Evolutionary conservation across 2,113 vertebrate genomes (phyloP).

Genomic region (Suricata suricatta): DNA sequence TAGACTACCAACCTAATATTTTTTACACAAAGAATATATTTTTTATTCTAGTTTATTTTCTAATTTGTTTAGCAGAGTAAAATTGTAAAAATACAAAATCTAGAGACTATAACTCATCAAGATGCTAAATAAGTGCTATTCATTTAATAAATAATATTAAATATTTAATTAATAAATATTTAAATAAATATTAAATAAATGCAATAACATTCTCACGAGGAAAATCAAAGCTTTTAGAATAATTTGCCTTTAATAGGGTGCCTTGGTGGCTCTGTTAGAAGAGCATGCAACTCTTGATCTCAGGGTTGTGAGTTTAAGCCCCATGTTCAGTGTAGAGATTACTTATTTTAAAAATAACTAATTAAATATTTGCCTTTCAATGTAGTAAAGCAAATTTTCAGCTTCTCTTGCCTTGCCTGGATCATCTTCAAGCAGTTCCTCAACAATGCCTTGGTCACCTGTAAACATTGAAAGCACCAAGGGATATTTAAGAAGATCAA

Average conservation of each 20-base stretch:
- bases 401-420: constrained; percentile 78
- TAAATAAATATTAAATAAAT: neutral
- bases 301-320: no score
- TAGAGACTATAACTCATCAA: neutral
- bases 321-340: no score
- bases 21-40: neutral
- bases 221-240: neutral
- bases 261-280: no score
- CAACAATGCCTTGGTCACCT: constrained; percentile 45
- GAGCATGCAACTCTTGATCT: no score
- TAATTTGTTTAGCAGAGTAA: neutral
- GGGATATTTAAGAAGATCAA: neutral
- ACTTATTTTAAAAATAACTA: no score
- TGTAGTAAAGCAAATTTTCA: constrained; percentile 76
- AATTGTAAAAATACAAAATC: constrained; percentile 39
- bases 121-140: neutral
- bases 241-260: no score
- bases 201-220: neutral
- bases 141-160: neutral
- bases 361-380: constrained; percentile 83
- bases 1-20: neutral
- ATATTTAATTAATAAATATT: neutral
- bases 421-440: constrained; percentile 78
- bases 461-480: neutral
- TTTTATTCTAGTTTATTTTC: constrained; percentile 10